Evolutionary conservation across 2,797 vertebrate genomes (phyloP).

Genomic region (Macroramphosus scolopax): DNA sequence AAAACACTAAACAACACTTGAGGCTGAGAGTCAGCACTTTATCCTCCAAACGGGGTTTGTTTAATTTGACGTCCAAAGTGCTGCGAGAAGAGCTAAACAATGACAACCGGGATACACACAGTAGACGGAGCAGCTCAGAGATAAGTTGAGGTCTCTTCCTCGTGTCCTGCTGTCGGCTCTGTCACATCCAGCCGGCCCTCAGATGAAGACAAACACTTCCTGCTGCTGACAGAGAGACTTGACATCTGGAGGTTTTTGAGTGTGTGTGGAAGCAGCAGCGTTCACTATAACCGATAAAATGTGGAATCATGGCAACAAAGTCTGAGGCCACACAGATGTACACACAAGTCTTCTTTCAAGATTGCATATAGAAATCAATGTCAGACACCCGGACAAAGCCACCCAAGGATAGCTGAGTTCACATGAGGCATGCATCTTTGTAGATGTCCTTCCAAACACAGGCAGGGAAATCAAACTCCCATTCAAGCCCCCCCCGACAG

Average conservation of each 20-base stretch:
- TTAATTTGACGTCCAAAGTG: no score
- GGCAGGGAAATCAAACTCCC: slow-evolving; percentile 67
- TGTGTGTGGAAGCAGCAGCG: slow-evolving; percentile 8
- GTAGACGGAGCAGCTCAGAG: slow-evolving; percentile 41
- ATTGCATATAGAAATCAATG: slow-evolving; percentile 34
- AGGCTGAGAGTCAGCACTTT: no score
- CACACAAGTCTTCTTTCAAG: slow-evolving; percentile 19
- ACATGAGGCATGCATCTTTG: slow-evolving; percentile 60
- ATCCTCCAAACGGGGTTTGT: no score
- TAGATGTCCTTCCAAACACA: slow-evolving; percentile 61
- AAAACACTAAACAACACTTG: no score
- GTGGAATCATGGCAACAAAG: slow-evolving; percentile 1
- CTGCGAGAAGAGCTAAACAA: no score
- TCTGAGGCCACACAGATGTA: slow-evolving; percentile 19
- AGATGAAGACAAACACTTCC: slow-evolving; percentile 55
- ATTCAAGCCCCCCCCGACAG: slow-evolving; percentile 44
- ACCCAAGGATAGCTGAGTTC: slow-evolving; percentile 61
- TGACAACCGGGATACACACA: slow-evolving; percentile 12
- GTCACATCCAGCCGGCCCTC: slow-evolving; percentile 45
- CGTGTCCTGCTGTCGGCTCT: slow-evolving; percentile 43
- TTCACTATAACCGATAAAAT: no score
- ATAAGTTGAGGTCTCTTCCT: slow-evolving; percentile 43
- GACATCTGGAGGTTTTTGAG: slow-evolving; percentile 37
- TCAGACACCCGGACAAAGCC: slow-evolving; percentile 59
- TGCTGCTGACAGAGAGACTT: slow-evolving; percentile 47